Percentiles rank a stretch among this genome's conserved stretches.
These are phyloP conservation scores for Pristis pectinata DNA, from an alignment of 2,797 vertebrate species.

Conservation along the genomic window DNA sequence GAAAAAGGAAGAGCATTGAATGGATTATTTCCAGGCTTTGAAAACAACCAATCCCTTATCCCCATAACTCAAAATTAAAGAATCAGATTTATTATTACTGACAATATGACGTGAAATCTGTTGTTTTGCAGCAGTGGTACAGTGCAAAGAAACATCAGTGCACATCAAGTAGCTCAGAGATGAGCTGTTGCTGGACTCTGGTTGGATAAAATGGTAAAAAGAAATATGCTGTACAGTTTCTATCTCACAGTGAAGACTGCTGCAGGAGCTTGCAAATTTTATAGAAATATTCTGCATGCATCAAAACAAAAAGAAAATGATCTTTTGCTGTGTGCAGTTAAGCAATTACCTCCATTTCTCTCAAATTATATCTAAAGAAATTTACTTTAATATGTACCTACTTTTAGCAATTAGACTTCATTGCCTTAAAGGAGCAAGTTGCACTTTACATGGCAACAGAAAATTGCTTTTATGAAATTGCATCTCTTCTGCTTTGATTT, in stretches of 20 bases:
- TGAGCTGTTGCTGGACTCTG: neutral
- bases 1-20: slow-evolving; percentile 41
- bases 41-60: neutral
- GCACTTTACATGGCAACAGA: neutral
- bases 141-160: neutral
- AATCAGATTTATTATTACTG: neutral
- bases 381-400: neutral
- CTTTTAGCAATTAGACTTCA: neutral
- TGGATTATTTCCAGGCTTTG: neutral
- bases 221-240: neutral
- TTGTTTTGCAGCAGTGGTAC: no score
- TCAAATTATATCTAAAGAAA: neutral
- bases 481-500: neutral
- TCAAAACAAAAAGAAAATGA: neutral
- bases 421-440: neutral
- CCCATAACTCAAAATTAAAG: neutral
- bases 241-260: neutral
- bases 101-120: neutral
- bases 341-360: neutral
- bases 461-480: neutral
- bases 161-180: neutral
- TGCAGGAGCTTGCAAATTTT: neutral
- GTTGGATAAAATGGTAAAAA: neutral
- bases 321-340: neutral
- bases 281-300: neutral